Evolutionary conservation across 2,797 vertebrate genomes (phyloP).

Genomic region (Arremon aurantiirostris): DNA sequence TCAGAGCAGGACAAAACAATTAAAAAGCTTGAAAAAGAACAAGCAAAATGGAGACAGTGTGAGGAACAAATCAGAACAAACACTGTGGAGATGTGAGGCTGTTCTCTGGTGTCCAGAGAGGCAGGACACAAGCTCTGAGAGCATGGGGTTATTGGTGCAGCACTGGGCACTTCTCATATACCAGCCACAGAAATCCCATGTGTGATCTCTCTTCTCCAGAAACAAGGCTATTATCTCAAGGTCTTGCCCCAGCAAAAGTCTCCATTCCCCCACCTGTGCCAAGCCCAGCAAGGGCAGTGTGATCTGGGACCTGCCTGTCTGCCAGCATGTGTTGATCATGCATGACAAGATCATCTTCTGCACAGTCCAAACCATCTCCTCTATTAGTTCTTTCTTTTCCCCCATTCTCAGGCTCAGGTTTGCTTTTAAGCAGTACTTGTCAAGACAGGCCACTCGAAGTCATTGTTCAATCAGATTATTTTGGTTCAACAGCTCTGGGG

Average conservation of each 20-base stretch:
- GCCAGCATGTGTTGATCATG: rapidly evolving
- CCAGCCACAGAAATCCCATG: neutral
- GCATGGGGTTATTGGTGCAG: neutral
- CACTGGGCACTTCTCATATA: neutral
- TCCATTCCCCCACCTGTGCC: neutral
- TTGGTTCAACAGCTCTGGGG: neutral
- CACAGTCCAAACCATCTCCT: neutral
- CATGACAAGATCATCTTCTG: neutral
- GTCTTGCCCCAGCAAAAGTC: neutral
- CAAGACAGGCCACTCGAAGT: neutral
- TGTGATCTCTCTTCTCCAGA: neutral
- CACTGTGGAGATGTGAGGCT: neutral
- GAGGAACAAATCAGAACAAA: neutral
- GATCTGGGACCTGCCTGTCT: neutral
- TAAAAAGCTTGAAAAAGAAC: neutral
- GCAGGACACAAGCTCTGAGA: neutral
- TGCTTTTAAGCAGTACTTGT: neutral
- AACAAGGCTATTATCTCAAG: neutral
- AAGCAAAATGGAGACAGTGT: neutral
- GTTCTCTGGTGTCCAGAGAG: neutral
- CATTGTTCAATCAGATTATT: neutral
- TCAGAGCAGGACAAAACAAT: neutral
- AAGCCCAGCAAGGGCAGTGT: neutral
- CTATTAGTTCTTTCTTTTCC: neutral
- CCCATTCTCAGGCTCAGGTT: neutral